These are phyloP conservation scores for Sitophilus oryzae DNA, from an alignment of 1,140 invertebrate species.

Conservation along the genomic window DNA sequence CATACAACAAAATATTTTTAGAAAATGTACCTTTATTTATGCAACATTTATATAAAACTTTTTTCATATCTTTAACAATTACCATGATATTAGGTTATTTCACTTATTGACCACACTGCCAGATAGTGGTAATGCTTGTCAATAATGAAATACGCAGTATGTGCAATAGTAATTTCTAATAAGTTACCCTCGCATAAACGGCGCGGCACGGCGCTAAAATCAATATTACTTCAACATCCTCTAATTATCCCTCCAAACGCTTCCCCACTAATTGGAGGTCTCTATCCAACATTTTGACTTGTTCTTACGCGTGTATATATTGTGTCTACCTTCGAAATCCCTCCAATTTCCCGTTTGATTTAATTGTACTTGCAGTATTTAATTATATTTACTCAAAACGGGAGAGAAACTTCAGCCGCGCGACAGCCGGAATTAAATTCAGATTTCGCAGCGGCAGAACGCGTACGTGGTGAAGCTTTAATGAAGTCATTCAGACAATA, in stretches of 20 bases:
- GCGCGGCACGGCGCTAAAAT: too few relatives aligned
- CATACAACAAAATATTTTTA: too few relatives aligned
- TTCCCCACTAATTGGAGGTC: neutral
- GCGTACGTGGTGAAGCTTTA: slow-evolving; percentile 9
- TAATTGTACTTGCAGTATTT: slow-evolving; percentile 19
- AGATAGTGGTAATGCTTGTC: too few relatives aligned
- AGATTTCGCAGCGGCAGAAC: slow-evolving; percentile 4
- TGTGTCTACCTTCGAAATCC: neutral
- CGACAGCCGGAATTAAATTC: slow-evolving; percentile 7
- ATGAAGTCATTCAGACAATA: slow-evolving; percentile 5
- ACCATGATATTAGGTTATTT: too few relatives aligned
- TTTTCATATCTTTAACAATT: too few relatives aligned
- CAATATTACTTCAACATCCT: too few relatives aligned
- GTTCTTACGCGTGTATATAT: neutral
- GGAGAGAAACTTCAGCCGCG: slow-evolving; percentile 1
- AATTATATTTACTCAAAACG: slow-evolving; percentile 18
- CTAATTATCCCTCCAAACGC: neutral
- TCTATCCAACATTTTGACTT: neutral
- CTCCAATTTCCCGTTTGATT: slow-evolving; percentile 9
- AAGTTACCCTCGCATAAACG: too few relatives aligned
- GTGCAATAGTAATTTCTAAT: too few relatives aligned
- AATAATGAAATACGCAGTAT: too few relatives aligned
- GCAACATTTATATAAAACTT: too few relatives aligned
- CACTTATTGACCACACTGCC: too few relatives aligned
- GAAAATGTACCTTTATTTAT: too few relatives aligned